Conservation (phyloP, 2,888 invertebrate species). For the Philopedon plagiatum region DNA sequence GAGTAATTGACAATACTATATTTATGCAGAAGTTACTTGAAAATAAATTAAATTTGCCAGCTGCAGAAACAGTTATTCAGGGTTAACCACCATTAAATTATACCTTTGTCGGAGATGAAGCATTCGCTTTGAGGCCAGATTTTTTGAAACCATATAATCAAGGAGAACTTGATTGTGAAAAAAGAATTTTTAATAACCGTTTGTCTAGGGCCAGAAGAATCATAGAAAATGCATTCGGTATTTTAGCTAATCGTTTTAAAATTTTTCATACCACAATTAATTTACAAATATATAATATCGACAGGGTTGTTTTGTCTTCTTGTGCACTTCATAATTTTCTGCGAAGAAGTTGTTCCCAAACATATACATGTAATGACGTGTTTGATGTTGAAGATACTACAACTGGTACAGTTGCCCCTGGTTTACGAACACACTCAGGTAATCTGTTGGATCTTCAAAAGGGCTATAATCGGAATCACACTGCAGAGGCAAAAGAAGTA, state of each 20-base stretch:
- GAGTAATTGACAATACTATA: conserved; percentile 14
- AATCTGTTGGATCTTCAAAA: neutral
- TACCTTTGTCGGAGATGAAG: conserved; percentile 45
- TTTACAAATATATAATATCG: conserved; percentile 12
- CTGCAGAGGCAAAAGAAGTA: neutral
- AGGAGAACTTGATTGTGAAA: conserved; percentile 14
- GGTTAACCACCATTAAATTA: conserved; percentile 21
- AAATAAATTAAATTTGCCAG: conserved; percentile 29
- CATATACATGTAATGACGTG: neutral
- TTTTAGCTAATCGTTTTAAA: too few species aligned
- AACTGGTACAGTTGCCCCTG: neutral
- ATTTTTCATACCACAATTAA: conserved; percentile 13
- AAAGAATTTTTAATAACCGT: conserved; percentile 23
- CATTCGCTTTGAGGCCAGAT: conserved; percentile 34
- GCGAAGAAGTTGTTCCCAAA: neutral
- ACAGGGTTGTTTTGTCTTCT: neutral
- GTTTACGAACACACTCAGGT: neutral
- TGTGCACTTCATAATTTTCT: conserved; percentile 12
- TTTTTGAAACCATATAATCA: conserved; percentile 42
- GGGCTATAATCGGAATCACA: neutral
- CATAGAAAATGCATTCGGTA: conserved; percentile 13
- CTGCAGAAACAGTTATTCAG: neutral
- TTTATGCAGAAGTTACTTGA: conserved; percentile 21
- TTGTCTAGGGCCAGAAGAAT: neutral
- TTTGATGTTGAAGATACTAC: conserved; percentile 18